Evolutionary conservation across 2,888 invertebrate species (phyloP), one percentile per base, ranked within the genome.

Genomic region (Steromphala cineraria): DNA sequence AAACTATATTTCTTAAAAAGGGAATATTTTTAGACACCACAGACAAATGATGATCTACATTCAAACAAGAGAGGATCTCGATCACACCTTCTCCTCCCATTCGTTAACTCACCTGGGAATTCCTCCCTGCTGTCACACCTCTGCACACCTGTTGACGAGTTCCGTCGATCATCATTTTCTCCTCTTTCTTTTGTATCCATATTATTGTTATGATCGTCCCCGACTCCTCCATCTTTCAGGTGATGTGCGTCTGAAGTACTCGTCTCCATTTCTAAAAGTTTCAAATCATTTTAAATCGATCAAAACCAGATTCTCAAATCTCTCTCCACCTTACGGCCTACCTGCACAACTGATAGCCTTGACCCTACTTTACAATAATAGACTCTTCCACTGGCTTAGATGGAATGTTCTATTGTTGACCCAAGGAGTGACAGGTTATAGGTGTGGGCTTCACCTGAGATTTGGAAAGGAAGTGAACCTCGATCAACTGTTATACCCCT

Each of bases 91-190:
- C 7, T 28, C 36, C n/a, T 24, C 40, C 56, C 67, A 28, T 36
- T 21, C 19, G 53, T 53, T 21, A 40, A n/a, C 52, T 19, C 40
- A 53, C 56, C 56, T 53, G 74, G 31, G 31, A 53, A 31, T 40
- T 75, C 75, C 56, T 75, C 53, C 31, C 56, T 19, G 19, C 75
- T 56, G n/a, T 75, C 56, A 36, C 74, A 17, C 46, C 74, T 40
- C n/a, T n/a, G 71, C 40, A 40, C 71, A 71, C 71, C 71, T 71
- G 71, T 71, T 31, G 71, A 71, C 71, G 40, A 71, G n/a, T n/a
- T 36, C 40, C 71, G 28, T 2, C 40, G 28, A 19, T 36, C 36
- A 15, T 52, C 67, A 28, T 28, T 67, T 24, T 53, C 53, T 67
- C 21, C 67, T n/a, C n/a, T n/a, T 31, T 36, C 53, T 15, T 53